These are phyloP conservation scores for Sclerodermus sp. DNA, from an alignment of 2,888 invertebrate species.

Conservation along the genomic window DNA sequence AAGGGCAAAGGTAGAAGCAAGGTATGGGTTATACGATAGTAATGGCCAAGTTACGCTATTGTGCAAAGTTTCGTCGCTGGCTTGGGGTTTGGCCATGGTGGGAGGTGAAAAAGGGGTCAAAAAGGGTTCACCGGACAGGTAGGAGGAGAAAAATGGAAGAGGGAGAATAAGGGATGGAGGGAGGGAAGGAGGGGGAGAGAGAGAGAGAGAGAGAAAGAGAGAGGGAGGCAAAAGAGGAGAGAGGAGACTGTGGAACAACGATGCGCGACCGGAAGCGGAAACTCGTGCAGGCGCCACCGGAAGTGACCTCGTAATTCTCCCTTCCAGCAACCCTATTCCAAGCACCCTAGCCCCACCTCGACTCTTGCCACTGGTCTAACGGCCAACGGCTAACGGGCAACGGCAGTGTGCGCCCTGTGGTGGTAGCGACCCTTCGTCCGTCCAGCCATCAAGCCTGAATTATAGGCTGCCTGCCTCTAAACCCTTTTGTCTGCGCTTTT, in stretches of 20 bases:
- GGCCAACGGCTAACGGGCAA: too few species aligned
- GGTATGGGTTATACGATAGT: conserved; percentile 34
- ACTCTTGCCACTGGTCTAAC: too few species aligned
- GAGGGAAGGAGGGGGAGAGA: not conserved
- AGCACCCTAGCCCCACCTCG: too few species aligned
- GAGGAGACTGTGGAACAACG: conserved; percentile 27
- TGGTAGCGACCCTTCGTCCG: conserved; percentile 27
- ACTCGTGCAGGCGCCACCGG: conserved; percentile 57
- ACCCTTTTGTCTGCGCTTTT: conserved; percentile 56
- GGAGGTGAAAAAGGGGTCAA: too few species aligned
- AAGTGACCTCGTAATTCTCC: conserved; percentile 58
- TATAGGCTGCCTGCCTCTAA: conserved; percentile 53
- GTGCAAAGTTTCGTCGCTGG: conserved; percentile 47
- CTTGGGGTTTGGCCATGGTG: too few species aligned
- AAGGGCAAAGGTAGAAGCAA: not conserved
- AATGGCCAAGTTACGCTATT: conserved; percentile 52
- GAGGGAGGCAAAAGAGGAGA: conserved; percentile 5
- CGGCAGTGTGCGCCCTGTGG: too few species aligned
- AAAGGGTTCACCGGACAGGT: too few species aligned
- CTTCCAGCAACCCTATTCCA: too few species aligned
- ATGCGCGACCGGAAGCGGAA: conserved; percentile 54
- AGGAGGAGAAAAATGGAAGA: not conserved
- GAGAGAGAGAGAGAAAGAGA: not conserved
- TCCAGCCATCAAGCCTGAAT: conserved; percentile 54
- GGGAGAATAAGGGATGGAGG: not conserved